Evolutionary conservation across 2,113 vertebrate genomes (phyloP).

Genomic region (Elephantulus edwardii): DNA sequence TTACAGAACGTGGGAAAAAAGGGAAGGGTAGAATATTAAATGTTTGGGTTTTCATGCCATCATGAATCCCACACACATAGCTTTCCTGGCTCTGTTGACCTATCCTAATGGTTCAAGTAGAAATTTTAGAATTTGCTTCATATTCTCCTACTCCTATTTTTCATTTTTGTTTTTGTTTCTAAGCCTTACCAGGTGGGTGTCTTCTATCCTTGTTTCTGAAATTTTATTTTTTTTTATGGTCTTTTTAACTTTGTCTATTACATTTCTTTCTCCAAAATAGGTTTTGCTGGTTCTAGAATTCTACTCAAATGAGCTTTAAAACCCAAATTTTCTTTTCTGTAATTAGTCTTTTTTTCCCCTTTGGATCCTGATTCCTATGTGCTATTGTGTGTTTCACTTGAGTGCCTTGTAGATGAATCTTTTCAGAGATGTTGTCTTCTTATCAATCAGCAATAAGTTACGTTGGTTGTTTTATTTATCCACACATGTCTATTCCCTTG

Average conservation of each 20-base stretch:
- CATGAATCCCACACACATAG: background rate
- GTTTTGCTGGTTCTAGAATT: background rate
- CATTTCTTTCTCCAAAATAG: background rate
- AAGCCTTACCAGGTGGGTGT: background rate
- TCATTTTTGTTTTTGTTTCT: background rate
- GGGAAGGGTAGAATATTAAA: background rate
- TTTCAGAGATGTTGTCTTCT: background rate
- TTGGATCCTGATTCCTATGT: background rate
- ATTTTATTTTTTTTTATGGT: background rate
- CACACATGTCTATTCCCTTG: background rate
- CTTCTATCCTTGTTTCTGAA: background rate
- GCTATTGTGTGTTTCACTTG: background rate
- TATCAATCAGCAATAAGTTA: background rate
- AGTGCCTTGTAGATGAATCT: background rate
- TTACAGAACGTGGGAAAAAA: background rate
- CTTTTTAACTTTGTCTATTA: background rate
- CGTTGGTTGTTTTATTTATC: background rate
- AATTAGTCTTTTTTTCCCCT: background rate
- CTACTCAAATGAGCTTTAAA: slow-evolving; percentile 29
- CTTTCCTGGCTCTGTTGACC: background rate
- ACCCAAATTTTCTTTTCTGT: background rate
- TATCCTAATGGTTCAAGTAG: background rate
- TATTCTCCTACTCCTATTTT: background rate
- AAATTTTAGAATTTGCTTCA: background rate
- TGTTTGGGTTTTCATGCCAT: background rate